A percentile compares a stretch with the other conserved stretches of the same genome.
These are phyloP conservation scores for Oasisia sp. DNA, from an alignment of 2,888 invertebrate species.

Conservation along the genomic window DNA sequence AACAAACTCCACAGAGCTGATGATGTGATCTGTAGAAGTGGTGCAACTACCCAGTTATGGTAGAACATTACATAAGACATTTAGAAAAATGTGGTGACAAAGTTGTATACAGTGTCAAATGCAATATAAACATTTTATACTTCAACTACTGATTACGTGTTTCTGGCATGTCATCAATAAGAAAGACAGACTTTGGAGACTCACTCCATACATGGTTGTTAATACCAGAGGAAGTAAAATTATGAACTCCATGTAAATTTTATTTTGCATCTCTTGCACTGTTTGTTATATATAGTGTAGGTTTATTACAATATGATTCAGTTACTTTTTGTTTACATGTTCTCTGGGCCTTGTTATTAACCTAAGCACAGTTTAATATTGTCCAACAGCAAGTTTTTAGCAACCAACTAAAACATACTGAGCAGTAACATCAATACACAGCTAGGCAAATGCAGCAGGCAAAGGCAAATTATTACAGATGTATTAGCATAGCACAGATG, in stretches of 20 bases:
- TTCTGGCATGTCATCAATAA: not conserved
- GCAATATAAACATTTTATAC: not conserved
- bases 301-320: not conserved
- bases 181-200: not conserved
- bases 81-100: not conserved
- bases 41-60: not conserved
- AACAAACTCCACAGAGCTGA: not conserved
- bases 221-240: not conserved
- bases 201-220: not conserved
- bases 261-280: not conserved
- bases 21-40: not conserved
- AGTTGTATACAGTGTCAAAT: not conserved
- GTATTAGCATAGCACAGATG: too few species aligned
- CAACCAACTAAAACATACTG: not conserved
- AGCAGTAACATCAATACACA: not conserved
- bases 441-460: not conserved
- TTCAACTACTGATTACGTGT: not conserved
- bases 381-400: not conserved
- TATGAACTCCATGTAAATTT: not conserved
- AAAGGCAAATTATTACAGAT: not conserved
- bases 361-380: not conserved
- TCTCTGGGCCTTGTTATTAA: not conserved
- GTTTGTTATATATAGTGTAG: not conserved
- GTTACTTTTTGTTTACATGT: not conserved
- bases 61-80: not conserved